Evolutionary conservation across 2,888 invertebrate species (phyloP).

Genomic region (Microctonus brassicae): DNA sequence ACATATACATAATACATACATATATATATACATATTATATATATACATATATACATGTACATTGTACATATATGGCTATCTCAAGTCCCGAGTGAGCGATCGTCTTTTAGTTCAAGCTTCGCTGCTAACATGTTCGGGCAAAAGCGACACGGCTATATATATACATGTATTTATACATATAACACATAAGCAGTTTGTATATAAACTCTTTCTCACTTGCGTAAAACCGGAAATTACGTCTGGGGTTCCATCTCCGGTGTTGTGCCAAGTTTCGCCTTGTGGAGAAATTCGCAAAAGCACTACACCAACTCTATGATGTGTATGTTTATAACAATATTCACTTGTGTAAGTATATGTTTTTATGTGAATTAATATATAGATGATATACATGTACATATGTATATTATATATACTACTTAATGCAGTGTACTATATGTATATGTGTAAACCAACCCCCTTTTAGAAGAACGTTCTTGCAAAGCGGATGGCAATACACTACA

Average conservation of each 20-base stretch:
- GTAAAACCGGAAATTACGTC: conserved; percentile 68
- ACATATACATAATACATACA: too few relatives aligned
- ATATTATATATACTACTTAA: not conserved
- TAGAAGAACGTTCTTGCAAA: not conserved
- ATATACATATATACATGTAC: too few relatives aligned
- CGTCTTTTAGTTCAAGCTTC: conserved; percentile 61
- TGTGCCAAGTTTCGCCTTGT: conserved; percentile 61
- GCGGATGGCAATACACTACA: conserved; percentile 1
- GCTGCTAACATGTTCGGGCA: conserved; percentile 57
- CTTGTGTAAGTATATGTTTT: too few relatives aligned
- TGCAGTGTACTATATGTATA: not conserved
- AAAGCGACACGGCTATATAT: conserved; percentile 31
- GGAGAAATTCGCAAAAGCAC: conserved; percentile 44
- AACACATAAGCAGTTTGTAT: conserved; percentile 17
- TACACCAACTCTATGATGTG: too few relatives aligned
- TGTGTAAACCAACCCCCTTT: not conserved
- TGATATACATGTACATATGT: not conserved
- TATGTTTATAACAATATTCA: too few relatives aligned
- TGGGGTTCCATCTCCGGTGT: conserved; percentile 69
- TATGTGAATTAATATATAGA: too few relatives aligned
- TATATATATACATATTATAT: too few relatives aligned
- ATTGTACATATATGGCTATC: conserved; percentile 50
- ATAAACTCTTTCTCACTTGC: conserved; percentile 28
- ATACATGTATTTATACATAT: too few relatives aligned
- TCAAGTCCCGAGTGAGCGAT: conserved; percentile 57